Conservation (phyloP, 2,888 invertebrate species). For the Cetonia aurata region DNA sequence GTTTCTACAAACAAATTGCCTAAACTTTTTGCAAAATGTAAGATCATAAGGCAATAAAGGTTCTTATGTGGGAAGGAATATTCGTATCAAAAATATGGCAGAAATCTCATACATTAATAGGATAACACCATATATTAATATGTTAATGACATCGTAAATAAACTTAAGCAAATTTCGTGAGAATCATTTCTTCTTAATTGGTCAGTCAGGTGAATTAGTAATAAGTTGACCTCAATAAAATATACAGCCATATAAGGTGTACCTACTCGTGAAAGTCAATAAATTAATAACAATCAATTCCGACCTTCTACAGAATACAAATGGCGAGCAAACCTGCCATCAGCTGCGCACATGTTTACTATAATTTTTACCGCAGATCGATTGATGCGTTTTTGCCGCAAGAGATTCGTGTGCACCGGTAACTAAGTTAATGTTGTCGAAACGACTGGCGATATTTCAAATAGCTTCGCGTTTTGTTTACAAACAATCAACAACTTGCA, state of each 20-base stretch:
- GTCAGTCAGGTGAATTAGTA: neutral
- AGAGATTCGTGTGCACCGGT: neutral
- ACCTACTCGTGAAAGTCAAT: constrained; percentile 28
- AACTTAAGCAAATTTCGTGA: neutral
- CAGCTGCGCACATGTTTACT: constrained; percentile 12
- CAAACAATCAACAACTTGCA: neutral
- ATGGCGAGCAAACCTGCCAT: no score
- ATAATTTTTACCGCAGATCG: constrained; percentile 12
- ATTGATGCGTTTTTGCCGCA: neutral
- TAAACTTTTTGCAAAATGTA: no score
- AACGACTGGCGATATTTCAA: neutral
- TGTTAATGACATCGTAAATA: no score
- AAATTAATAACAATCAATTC: constrained; percentile 19
- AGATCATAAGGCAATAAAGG: no score
- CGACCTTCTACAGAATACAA: constrained; percentile 27
- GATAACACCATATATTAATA: no score
- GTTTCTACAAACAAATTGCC: no score
- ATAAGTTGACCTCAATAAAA: constrained; percentile 31
- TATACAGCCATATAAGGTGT: constrained; percentile 15
- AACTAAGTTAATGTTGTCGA: neutral
- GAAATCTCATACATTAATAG: no score
- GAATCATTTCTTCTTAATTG: neutral
- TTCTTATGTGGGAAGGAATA: no score
- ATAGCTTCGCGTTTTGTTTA: neutral
- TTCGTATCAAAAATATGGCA: no score